Percentiles rank a stretch among this genome's conserved stretches.
Evolutionary conservation across 2,888 invertebrate genomes (phyloP).

Genomic region (Drosophila dives): DNA sequence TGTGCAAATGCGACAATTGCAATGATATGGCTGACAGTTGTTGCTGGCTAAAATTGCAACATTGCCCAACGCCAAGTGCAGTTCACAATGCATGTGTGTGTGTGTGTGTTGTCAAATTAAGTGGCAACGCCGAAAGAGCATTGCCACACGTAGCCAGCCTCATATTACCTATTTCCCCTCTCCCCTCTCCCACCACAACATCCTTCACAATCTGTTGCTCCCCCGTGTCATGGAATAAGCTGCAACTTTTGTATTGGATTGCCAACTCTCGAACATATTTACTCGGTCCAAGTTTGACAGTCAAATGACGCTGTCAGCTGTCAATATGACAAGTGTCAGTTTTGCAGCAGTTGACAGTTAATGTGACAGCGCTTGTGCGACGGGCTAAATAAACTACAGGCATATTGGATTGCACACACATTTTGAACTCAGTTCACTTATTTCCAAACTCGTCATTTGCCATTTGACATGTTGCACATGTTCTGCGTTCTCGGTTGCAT

Average conservation of each 20-base stretch:
- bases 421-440: conserved; percentile 27
- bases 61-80: conserved; percentile 75
- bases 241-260: conserved; percentile 18
- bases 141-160: conserved; percentile 57
- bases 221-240: conserved; percentile 12
- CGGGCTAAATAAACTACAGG: conserved; percentile 77
- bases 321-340: conserved; percentile 84
- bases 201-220: neutral
- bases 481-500: conserved; percentile 14
- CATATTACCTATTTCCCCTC: neutral
- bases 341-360: conserved; percentile 82
- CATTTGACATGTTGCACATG: conserved; percentile 32
- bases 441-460: conserved; percentile 3
- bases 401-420: conserved; percentile 74
- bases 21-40: conserved; percentile 76
- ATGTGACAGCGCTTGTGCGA: conserved; percentile 77
- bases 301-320: conserved; percentile 83
- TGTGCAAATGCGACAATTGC: conserved; percentile 71
- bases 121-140: conserved; percentile 74
- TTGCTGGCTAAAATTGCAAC: conserved; percentile 71
- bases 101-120: conserved; percentile 64
- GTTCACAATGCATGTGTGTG: conserved; percentile 24
- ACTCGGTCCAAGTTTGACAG: conserved; percentile 74
- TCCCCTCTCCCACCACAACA: no score
- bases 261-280: conserved; percentile 53